phyloP scores from a whole-genome alignment of 2,888 invertebrate species.

The Lasioglossum pauxillum region DNA sequence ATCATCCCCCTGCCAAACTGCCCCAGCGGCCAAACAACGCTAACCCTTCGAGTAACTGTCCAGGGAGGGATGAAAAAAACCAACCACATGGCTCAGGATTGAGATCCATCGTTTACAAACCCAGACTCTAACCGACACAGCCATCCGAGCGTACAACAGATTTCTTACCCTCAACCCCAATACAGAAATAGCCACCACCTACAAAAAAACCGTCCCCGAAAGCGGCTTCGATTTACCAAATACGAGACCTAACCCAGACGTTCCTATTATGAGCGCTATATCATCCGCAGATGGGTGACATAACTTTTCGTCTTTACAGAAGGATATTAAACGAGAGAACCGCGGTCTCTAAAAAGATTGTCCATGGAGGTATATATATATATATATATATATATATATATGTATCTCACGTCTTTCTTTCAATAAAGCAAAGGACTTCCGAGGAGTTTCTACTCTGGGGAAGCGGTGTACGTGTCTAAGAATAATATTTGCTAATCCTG shows the following conservation, averaged over 20 bases:
- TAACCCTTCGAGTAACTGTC: background rate
- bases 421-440: background rate
- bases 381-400: too few relatives aligned
- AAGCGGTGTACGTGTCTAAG: background rate
- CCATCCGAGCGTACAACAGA: slow-evolving; percentile 18
- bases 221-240: slow-evolving; percentile 7
- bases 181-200: slow-evolving; percentile 1
- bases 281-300: background rate
- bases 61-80: background rate
- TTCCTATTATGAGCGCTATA: background rate
- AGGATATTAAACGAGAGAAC: background rate
- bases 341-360: background rate
- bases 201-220: background rate
- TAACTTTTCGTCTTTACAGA: background rate
- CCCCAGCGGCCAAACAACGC: background rate
- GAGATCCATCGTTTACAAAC: background rate
- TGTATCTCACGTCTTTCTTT: background rate
- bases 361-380: too few relatives aligned
- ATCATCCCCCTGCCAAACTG: background rate
- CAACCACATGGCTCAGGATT: slow-evolving; percentile 11
- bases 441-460: background rate
- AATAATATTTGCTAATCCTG: slow-evolving; percentile 3
- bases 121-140: slow-evolving; percentile 13
- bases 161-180: slow-evolving; percentile 15
- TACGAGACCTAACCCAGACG: background rate